Evolutionary conservation across 2,888 invertebrate genomes (phyloP).

Genomic region (Metalampra italica): DNA sequence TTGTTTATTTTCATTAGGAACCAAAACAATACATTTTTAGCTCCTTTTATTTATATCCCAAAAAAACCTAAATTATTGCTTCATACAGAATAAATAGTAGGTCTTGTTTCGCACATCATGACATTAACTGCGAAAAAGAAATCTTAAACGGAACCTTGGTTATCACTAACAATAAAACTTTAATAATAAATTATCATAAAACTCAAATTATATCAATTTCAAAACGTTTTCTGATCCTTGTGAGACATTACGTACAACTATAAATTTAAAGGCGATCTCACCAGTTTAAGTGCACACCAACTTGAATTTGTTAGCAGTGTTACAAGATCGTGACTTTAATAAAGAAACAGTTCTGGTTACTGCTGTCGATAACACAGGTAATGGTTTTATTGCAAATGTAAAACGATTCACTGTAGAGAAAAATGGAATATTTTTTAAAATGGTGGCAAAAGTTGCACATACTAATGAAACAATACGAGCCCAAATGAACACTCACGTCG

Average conservation of each 20-base stretch:
- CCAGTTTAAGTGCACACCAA: slow-evolving; percentile 26
- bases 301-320: slow-evolving; percentile 28
- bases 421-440: slow-evolving; percentile 23
- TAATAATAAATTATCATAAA: too few species aligned
- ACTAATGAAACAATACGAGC: slow-evolving; percentile 16
- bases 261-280: slow-evolving; percentile 30
- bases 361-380: slow-evolving; percentile 31
- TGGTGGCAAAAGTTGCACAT: slow-evolving; percentile 34
- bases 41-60: too few species aligned
- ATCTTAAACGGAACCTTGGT: too few species aligned
- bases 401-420: slow-evolving; percentile 28
- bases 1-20: too few species aligned
- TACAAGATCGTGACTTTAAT: slow-evolving; percentile 29
- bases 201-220: too few species aligned
- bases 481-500: slow-evolving; percentile 8
- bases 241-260: slow-evolving; percentile 13
- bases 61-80: too few species aligned
- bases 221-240: too few species aligned
- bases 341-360: slow-evolving; percentile 26
- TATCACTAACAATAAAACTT: too few species aligned
- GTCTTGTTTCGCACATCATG: too few species aligned
- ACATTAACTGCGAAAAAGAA: too few species aligned
- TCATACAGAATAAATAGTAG: too few species aligned
- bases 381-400: slow-evolving; percentile 31
- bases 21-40: too few species aligned